Evolutionary conservation across 1,140 invertebrate species (phyloP).

Genomic region (Philotrypesis tridentata): DNA sequence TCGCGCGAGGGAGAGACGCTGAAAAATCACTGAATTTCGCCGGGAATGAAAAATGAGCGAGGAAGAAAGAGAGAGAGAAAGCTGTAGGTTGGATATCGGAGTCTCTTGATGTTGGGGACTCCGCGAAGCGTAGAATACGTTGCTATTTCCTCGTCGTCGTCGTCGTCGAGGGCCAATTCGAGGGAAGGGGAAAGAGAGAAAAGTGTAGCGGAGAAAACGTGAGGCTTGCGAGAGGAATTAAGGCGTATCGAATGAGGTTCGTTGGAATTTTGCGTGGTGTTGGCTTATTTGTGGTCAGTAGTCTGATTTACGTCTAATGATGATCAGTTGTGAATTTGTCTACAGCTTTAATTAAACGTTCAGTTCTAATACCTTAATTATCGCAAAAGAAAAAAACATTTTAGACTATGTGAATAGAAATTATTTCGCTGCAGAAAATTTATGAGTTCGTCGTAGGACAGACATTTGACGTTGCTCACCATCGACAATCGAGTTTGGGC

Average conservation of each 20-base stretch:
- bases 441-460: slow-evolving; percentile 77
- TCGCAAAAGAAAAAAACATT: too few species aligned
- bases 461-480: slow-evolving; percentile 78
- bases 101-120: slow-evolving; percentile 9
- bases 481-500: slow-evolving; percentile 79
- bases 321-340: too few species aligned
- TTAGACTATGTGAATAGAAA: too few species aligned
- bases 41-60: slow-evolving; percentile 45
- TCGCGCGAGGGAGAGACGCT: neutral
- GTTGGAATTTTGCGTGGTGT: too few species aligned
- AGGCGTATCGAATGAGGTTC: neutral
- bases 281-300: too few species aligned
- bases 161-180: neutral
- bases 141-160: neutral
- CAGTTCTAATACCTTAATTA: too few species aligned
- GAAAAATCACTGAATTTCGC: slow-evolving; percentile 45
- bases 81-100: slow-evolving; percentile 3
- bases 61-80: neutral
- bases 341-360: too few species aligned
- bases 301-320: too few species aligned
- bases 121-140: neutral
- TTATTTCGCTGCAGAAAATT: too few species aligned
- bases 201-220: neutral
- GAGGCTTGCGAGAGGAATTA: neutral
- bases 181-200: neutral